Evolutionary conservation across 30 jellyfish, hydroid and myxozoan species (phyloP), one percentile per base, ranked within the genome.

Genomic region (Phacellophora camtschatica): DNA sequence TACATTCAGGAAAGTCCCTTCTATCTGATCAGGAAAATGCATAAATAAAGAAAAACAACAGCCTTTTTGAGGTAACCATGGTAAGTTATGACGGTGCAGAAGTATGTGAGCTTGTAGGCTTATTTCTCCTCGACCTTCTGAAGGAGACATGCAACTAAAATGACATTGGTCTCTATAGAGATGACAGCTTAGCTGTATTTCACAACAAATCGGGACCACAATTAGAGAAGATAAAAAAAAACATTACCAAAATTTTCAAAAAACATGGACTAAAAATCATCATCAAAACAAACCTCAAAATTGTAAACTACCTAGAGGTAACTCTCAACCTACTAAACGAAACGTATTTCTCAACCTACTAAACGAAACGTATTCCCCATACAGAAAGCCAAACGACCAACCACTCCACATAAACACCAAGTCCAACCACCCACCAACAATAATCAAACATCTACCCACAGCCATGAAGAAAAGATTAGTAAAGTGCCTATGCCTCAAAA

Each of bases 341-440:
- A 23, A 1, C 88, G 4, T 46, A 43, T 65, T 49, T 7, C 53
- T 41, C 13, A 41, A 41, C 55, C 16, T 16, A 8, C 13, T 8
- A 41, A 32, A 42, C 4, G 58, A 69, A 37, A 9, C 92, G 4
- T 66, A 8, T 23, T 16, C 53, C 59, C 96, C 95, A 20, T 86
- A 86, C 81, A 29, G 88, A 68, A 77, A 86, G 56, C 95, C 96
- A 43, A 67, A 80, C 41, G 81, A 86, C 85, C 70, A 49, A n/a
- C 82, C 74, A 24, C 82, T 86, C 48, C 78, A 76, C 82, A 51
- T 77, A 75, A 86, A 77, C 90, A 43, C 81, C 25, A 56, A 86
- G 32, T 86, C 89, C 16, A 88, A 88, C 54, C 91, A 88, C 55
- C 97, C 95, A 35, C 96, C 95, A 57, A 79, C 20, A 56, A 50